A percentile compares a stretch with the other conserved stretches of the same genome.
Evolutionary conservation across 1,140 invertebrate genomes (phyloP).

Genomic region (Cotesia vestalis): DNA sequence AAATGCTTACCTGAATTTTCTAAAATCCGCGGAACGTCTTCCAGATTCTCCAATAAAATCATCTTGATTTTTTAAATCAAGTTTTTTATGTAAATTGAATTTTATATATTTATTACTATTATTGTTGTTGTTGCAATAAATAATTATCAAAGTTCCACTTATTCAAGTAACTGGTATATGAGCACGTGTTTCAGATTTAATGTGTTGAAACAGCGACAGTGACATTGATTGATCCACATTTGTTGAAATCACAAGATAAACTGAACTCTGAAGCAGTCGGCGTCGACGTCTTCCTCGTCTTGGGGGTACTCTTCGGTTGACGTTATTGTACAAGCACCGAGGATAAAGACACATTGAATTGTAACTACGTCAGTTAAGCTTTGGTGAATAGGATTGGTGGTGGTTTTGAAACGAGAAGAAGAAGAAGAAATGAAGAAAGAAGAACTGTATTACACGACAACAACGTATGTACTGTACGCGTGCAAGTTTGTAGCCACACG

Average conservation of each 20-base stretch:
- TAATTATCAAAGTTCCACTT: neutral
- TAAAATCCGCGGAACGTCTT: neutral
- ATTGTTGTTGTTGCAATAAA: neutral
- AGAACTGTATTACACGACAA: neutral
- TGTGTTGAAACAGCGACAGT: neutral
- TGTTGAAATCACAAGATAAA: conserved; percentile 29
- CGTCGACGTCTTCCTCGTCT: neutral
- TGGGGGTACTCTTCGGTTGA: too few relatives aligned
- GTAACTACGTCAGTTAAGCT: neutral
- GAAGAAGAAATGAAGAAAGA: neutral
- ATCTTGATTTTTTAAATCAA: neutral
- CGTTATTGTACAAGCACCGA: neutral
- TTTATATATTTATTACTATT: neutral
- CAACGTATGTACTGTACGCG: conserved; percentile 8
- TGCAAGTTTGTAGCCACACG: conserved; percentile 12
- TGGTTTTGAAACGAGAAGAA: neutral
- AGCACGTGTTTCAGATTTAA: neutral
- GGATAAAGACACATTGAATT: conserved; percentile 2
- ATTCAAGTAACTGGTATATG: too few relatives aligned
- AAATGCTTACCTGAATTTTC: neutral
- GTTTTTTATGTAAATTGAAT: too few relatives aligned
- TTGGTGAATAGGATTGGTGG: neutral
- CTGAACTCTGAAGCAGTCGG: conserved; percentile 16
- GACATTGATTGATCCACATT: conserved; percentile 27
- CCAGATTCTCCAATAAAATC: conserved; percentile 10